Base-by-base conservation (phyloP, 2,797 vertebrate genomes). In the Leuciscus waleckii region DNA sequence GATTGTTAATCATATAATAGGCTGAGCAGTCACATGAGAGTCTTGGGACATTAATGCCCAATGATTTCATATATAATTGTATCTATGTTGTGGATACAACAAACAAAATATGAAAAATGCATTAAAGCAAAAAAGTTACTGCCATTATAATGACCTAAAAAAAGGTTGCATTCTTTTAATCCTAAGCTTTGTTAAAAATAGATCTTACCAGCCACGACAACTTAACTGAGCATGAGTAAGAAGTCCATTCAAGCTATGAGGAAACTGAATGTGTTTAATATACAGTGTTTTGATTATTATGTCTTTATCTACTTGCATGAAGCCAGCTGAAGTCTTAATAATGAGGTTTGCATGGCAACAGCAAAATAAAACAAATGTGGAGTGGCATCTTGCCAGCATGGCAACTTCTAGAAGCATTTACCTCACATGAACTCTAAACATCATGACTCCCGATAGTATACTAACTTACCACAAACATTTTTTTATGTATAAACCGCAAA, bases 391-490 rank as follows among this genome's bases (percentile, higher is more conserved):
- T 77, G 87, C 85, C 85, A 88, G 19, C 84, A 81, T 79, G 81
- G 78, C 82, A 85, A 69, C 65, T 65, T 79, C 26, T 29, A 51
- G 32, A 70, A 32, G 19, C 14, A 35, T 54, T 84, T 35, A 83
- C 83, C 86, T 85, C 71, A 63, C 61, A 58, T 74, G 78, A 86
- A 87, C 86, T 87, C 81, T 19, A 17, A n/a, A 76, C n/a, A 49
- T 46, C 29, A 51, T 29, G 51, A 76, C 58, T 54, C 39, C 13
- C 49, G 8, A 61, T 16, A 14, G 9, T 77, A 4, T 41, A 37
- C 51, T 39, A 63, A 16, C 14, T 49, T 17, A 63, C 2, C 76
- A 43, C 56, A 26, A 9, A 3, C 1, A 61, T 17, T 77, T 1
- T 37, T 37, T 7, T 49, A 29, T 17, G n/a, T 9, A 39, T 39